These are phyloP conservation scores for Falcunculus frontatus DNA, from an alignment of 2,113 vertebrate species.

Conservation along the genomic window DNA sequence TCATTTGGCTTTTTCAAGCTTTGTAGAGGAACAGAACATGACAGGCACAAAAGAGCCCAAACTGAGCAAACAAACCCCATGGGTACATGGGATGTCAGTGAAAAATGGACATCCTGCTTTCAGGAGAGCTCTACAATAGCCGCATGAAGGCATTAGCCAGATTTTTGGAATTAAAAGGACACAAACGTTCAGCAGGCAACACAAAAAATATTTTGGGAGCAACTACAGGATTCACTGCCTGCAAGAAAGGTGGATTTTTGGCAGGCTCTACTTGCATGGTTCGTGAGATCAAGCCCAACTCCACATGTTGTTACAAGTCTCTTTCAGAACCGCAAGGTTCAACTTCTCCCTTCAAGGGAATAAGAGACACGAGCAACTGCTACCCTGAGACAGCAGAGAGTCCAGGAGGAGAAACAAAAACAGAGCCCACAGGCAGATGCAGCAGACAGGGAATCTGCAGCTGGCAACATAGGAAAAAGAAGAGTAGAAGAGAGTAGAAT, in stretches of 20 bases:
- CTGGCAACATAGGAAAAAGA: background rate
- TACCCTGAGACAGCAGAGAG: background rate
- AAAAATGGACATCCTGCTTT: slow-evolving; percentile 11
- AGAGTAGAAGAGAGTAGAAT: background rate
- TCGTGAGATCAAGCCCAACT: background rate
- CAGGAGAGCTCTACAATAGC: background rate
- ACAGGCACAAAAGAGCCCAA: slow-evolving; percentile 9
- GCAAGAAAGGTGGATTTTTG: background rate
- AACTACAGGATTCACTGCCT: background rate
- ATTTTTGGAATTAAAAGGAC: background rate
- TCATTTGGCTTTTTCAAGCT: slow-evolving; percentile 2
- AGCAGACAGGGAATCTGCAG: background rate
- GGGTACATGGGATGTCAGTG: background rate
- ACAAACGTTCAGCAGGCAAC: background rate
- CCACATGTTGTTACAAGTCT: background rate
- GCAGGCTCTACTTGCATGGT: background rate
- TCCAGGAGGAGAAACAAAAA: background rate
- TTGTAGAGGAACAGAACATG: background rate
- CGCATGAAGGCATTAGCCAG: background rate
- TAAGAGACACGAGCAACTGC: background rate
- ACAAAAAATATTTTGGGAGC: background rate
- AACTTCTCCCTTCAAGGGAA: background rate
- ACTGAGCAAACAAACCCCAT: background rate
- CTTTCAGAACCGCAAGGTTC: background rate
- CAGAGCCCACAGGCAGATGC: background rate